These are phyloP conservation scores for Vireo altiloquus DNA, from an alignment of 2,113 vertebrate species.

Conservation along the genomic window DNA sequence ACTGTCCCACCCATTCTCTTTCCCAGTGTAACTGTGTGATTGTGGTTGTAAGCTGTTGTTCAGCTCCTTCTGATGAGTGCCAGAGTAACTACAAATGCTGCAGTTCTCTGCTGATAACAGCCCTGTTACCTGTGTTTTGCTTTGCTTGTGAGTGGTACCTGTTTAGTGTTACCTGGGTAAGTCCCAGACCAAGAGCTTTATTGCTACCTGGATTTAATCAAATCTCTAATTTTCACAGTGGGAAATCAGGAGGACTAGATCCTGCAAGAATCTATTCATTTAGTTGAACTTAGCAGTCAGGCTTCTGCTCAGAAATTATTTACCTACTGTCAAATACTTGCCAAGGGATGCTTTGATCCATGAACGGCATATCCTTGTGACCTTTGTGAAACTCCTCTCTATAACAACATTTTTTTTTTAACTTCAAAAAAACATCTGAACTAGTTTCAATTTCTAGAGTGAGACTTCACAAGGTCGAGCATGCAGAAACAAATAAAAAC, in stretches of 20 bases:
- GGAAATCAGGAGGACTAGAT: neutral
- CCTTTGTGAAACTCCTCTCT: neutral
- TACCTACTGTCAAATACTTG: neutral
- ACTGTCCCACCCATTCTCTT: neutral
- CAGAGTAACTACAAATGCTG: neutral
- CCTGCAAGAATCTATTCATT: neutral
- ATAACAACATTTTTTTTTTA: neutral
- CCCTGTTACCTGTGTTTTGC: neutral
- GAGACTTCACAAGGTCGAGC: neutral
- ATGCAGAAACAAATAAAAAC: neutral
- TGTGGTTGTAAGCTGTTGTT: neutral
- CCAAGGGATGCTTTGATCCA: neutral
- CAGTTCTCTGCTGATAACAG: neutral
- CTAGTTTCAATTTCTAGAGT: neutral
- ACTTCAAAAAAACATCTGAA: neutral
- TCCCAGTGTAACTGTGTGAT: neutral
- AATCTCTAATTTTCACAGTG: neutral
- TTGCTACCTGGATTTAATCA: neutral
- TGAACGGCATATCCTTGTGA: neutral
- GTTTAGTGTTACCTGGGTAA: neutral
- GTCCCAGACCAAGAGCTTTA: neutral
- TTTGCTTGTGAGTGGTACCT: neutral
- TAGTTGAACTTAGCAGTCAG: neutral
- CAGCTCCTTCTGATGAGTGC: neutral
- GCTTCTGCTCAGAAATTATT: neutral